A percentile compares a stretch with the other conserved stretches of the same genome.
These are phyloP conservation scores for Carapus acus DNA, from an alignment of 2,797 vertebrate genomes.

Conservation along the genomic window DNA sequence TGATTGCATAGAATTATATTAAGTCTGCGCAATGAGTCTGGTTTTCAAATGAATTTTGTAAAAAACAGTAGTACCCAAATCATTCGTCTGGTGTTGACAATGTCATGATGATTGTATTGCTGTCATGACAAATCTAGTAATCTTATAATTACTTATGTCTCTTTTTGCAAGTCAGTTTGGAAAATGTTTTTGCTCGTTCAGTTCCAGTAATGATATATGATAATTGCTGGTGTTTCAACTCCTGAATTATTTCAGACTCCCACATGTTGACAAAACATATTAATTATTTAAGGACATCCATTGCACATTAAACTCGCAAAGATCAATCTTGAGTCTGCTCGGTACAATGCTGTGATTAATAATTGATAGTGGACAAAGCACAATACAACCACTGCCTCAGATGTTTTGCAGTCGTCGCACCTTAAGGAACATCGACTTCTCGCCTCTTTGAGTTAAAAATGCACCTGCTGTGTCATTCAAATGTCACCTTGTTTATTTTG, in stretches of 20 bases:
- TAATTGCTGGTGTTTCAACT: too few species aligned
- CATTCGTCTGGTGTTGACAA: too few species aligned
- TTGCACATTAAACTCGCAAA: constrained; percentile 14
- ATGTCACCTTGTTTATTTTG: not conserved
- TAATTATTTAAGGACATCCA: not conserved
- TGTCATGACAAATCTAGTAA: too few species aligned
- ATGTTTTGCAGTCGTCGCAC: constrained; percentile 9
- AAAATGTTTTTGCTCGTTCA: not conserved
- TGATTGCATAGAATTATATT: too few species aligned
- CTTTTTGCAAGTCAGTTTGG: not conserved
- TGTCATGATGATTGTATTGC: too few species aligned
- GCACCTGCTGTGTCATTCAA: not conserved
- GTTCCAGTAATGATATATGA: too few species aligned
- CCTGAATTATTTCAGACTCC: too few species aligned
- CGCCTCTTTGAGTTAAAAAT: not conserved
- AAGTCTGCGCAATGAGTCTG: too few species aligned
- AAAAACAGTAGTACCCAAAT: too few species aligned
- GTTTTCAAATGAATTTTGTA: too few species aligned
- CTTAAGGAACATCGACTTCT: not conserved
- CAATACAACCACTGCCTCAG: constrained; percentile 1
- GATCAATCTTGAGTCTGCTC: constrained; percentile 69
- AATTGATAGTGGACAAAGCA: constrained; percentile 69
- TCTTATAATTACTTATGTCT: too few species aligned
- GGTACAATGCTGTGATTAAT: constrained; percentile 78
- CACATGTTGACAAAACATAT: too few species aligned